These are phyloP conservation scores for Enteromius viviparus DNA, from an alignment of 2,797 vertebrate genomes.

Conservation along the genomic window DNA sequence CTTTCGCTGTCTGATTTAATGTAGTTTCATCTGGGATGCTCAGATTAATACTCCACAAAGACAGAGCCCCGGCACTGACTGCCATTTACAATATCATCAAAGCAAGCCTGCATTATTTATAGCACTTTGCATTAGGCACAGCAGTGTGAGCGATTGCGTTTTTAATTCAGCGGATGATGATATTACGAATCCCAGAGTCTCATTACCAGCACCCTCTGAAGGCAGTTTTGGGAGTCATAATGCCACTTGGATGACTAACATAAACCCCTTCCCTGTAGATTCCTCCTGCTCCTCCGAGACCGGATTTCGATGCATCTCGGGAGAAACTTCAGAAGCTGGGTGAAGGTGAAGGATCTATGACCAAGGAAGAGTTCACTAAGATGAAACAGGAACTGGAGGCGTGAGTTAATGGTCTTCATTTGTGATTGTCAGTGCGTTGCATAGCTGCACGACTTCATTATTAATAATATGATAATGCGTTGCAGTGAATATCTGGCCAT, in stretches of 20 bases:
- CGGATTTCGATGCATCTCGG: constrained; percentile 97
- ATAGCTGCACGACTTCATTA: neutral
- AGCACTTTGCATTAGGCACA: constrained; percentile 32
- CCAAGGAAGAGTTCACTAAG: constrained; percentile 98
- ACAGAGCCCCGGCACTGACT: neutral
- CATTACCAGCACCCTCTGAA: constrained; percentile 27
- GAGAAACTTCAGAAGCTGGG: constrained; percentile 98
- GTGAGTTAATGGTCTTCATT: constrained; percentile 79
- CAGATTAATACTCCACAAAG: neutral
- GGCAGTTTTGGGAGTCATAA: neutral
- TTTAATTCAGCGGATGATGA: constrained; percentile 37
- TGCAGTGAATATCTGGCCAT: constrained; percentile 96
- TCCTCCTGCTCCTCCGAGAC: constrained; percentile 93
- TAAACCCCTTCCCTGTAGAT: constrained; percentile 78
- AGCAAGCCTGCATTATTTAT: constrained; percentile 51
- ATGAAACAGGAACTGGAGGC: constrained; percentile 99
- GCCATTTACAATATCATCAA: constrained; percentile 41
- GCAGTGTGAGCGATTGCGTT: constrained; percentile 18
- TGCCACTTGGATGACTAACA: neutral
- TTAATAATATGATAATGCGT: constrained; percentile 42
- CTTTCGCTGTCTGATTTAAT: constrained; percentile 43
- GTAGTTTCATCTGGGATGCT: constrained; percentile 30
- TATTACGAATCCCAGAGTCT: constrained; percentile 33
- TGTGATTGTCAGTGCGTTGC: neutral
- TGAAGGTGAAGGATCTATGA: constrained; percentile 98